phyloP scores from a whole-genome alignment of 2,797 vertebrate genomes.

The Spea hammondii region DNA sequence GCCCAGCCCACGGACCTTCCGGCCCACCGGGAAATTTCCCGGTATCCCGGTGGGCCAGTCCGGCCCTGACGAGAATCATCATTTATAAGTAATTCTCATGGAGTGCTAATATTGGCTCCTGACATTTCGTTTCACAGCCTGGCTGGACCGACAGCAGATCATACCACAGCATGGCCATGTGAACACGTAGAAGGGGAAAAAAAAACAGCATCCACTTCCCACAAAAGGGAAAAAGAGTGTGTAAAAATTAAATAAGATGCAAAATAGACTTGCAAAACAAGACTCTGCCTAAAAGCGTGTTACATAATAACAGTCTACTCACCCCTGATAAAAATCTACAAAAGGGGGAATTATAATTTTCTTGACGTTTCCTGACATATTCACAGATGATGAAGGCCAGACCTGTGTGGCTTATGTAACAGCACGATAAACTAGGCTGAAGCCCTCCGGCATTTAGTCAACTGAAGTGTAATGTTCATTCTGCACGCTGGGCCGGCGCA shows the following conservation, averaged over 20 bases:
- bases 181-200: too few species aligned
- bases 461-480: slow-evolving; percentile 36
- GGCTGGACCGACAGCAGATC: too few species aligned
- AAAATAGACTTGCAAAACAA: slow-evolving; percentile 27
- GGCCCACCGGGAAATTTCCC: too few species aligned
- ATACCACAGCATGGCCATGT: too few species aligned
- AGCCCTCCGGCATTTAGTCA: slow-evolving; percentile 34
- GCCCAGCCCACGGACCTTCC: too few species aligned
- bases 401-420: slow-evolving; percentile 44
- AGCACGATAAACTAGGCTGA: slow-evolving; percentile 21
- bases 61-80: too few species aligned
- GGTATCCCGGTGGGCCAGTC: too few species aligned
- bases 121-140: too few species aligned
- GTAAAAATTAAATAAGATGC: slow-evolving; percentile 23
- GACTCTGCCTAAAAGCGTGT: slow-evolving; percentile 40
- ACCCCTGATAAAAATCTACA: slow-evolving; percentile 52
- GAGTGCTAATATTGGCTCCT: too few species aligned
- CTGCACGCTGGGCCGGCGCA: background rate
- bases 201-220: background rate
- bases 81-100: too few species aligned
- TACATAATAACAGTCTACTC: slow-evolving; percentile 30
- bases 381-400: slow-evolving; percentile 54
- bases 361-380: slow-evolving; percentile 52
- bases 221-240: slow-evolving; percentile 3
- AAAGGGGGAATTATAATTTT: slow-evolving; percentile 44